Base-by-base conservation (phyloP, 1,140 invertebrate species). In the Camponotus floridanus region DNA sequence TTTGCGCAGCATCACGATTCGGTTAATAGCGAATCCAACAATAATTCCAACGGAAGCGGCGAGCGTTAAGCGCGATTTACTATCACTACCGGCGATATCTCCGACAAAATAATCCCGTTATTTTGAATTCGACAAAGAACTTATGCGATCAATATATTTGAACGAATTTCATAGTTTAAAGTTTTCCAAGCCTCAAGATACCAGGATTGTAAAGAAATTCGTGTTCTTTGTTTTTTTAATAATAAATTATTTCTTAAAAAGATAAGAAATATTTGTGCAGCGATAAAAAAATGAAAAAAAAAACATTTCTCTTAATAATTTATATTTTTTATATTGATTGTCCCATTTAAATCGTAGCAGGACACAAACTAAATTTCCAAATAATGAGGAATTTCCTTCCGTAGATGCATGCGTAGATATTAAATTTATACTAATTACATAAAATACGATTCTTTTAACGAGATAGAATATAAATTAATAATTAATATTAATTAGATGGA, bases 101-200 rank as follows among this genome's bases (percentile, higher is more conserved):
- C 33, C 76, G 33, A 67, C 76, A 65, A 55, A 68, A 39, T 80
- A 39, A 65, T 68, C 31, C 36, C 76, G 62, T 80, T 80, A 80
- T 68, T 68, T 67, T 33, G 76, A 80, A 57, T 57, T 68, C 64
- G 39, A 36, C 2, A 51, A 51, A 42, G 33, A 68, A 68, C 45
- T 48, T 31, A 26, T 33, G 45, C 76, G 45, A 51, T 65, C 64
- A 9, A 42, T 80, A 55, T 26, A 67, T 42, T 76, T 62, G 15
- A 7, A 42, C 4, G 39, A 76, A 42, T 18, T 15, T 21, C 13
- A 6, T 9, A 21, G 2, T 8, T 36, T 57, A 8, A 39, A 57
- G 51, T 55, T 26, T 26, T 36, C 0, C 18, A 73, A 36, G 36
- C 21, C 21, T 73, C 5, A n/a, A 57, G 33, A 73, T 18, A 57